phyloP scores from a whole-genome alignment of 2,113 vertebrate genomes.

The Rhineura floridana region DNA sequence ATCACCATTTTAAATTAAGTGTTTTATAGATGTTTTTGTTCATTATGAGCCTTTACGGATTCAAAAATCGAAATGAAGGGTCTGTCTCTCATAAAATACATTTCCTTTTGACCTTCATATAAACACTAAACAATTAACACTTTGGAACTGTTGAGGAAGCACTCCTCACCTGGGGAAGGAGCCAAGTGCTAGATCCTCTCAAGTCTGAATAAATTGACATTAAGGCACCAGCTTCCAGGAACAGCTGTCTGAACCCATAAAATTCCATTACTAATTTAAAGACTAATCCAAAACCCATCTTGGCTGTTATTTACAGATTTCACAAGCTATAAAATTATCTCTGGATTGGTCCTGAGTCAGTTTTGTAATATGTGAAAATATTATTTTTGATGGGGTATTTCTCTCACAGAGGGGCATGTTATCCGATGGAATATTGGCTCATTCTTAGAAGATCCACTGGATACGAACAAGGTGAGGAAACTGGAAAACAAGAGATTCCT shows the following conservation, averaged over 20 bases:
- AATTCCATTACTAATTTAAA: not conserved
- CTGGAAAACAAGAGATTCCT: not conserved
- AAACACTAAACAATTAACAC: not conserved
- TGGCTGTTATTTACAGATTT: not conserved
- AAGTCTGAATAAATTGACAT: not conserved
- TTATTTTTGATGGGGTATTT: not conserved
- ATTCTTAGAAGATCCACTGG: slow-evolving; percentile 69
- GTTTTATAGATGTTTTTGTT: not conserved
- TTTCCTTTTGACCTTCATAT: not conserved
- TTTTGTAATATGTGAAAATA: not conserved
- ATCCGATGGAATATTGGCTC: slow-evolving; percentile 67
- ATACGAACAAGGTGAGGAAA: slow-evolving; percentile 70
- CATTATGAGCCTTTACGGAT: not conserved
- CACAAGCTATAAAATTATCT: not conserved
- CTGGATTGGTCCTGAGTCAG: not conserved
- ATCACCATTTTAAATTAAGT: not conserved
- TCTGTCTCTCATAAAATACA: too few species aligned
- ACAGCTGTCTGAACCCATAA: not conserved
- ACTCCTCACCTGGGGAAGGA: not conserved
- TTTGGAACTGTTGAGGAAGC: not conserved
- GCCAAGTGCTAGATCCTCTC: not conserved
- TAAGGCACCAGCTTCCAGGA: not conserved
- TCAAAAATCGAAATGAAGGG: too few species aligned
- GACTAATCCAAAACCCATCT: not conserved
- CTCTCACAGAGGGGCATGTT: slow-evolving; percentile 69